Evolutionary conservation across 23 tunicate species (phyloP).

Genomic region (Halocynthia aurantium): DNA sequence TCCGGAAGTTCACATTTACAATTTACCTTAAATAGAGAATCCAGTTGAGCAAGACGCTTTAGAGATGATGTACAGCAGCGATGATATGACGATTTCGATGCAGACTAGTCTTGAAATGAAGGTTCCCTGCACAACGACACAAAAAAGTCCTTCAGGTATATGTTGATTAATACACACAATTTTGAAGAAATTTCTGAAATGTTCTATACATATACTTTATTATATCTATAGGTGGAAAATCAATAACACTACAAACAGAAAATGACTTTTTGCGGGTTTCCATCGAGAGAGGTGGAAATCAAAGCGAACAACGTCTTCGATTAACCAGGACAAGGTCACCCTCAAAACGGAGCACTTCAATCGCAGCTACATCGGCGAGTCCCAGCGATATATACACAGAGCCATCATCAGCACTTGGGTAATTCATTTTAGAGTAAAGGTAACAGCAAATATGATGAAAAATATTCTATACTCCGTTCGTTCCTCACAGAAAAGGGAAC

Average conservation of each 20-base stretch:
- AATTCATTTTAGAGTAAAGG: no score
- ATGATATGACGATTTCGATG: not conserved
- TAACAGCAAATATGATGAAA: no score
- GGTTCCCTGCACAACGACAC: not conserved
- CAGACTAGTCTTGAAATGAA: not conserved
- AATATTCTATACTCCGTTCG: no score
- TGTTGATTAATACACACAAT: no score
- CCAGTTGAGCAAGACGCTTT: conserved; percentile 1
- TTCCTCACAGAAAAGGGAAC: no score
- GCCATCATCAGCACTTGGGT: no score
- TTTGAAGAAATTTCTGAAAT: no score
- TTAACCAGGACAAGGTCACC: not conserved
- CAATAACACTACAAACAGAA: not conserved
- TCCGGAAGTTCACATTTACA: no score
- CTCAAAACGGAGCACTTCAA: not conserved
- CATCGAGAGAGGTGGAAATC: not conserved
- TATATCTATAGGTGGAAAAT: not conserved
- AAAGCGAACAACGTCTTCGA: not conserved
- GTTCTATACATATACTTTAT: no score
- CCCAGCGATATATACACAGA: no score
- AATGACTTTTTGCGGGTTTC: conserved; percentile 1
- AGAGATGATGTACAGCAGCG: conserved; percentile 1
- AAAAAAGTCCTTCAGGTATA: not conserved
- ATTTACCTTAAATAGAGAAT: no score
- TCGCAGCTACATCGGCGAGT: not conserved